Base-by-base conservation (phyloP, 2,888 invertebrate genomes). In the Hylaea fasciaria region DNA sequence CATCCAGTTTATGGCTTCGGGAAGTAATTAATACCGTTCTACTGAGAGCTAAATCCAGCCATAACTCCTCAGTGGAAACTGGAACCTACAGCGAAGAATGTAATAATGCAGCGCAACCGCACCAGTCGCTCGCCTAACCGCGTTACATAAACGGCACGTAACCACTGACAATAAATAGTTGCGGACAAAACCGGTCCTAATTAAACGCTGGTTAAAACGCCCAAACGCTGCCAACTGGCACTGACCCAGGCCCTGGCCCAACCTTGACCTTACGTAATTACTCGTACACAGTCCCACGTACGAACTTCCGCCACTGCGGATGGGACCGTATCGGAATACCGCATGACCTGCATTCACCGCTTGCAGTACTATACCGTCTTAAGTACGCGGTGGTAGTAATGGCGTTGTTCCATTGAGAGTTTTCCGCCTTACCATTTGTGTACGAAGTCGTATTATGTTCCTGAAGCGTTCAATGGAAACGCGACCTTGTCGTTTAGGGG, bases 251-350 rank as follows among this genome's bases (percentile, higher is more conserved):
- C 62, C 57, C 68, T 57, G 46, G 57, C 53, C 52, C 54, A 59
- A 39, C 76, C 77, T 74, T 76, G 74, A 71, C 76, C 73, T 57
- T 48, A 41, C 53, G 51, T 9, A 57, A 45, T 53, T 55, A 32
- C 1, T 9, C 28, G 22, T 39, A 54, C 47, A 58, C 47, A 61
- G 57, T 63, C 47, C 41, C 35, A 44, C 50, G 40, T 58, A 44
- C 14, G 44, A 44, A 57, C 45, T 54, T 14, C 9, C 17, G 10
- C 55, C 9, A 46, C 13, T 50, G 50, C 45, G 46, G 57, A 48
- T 57, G 28, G 41, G 35, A 55, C 59, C 46, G 22, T 51, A 22
- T 57, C 57, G 10, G 43, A 56, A 37, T 55, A 51, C 53, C 45
- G 45, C 17, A 11, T 29, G n/a, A 14, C 43, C 46, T 28, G 35